Conservation (phyloP, 92 coral and sea anemone genomes). For the Ricordea florida region DNA sequence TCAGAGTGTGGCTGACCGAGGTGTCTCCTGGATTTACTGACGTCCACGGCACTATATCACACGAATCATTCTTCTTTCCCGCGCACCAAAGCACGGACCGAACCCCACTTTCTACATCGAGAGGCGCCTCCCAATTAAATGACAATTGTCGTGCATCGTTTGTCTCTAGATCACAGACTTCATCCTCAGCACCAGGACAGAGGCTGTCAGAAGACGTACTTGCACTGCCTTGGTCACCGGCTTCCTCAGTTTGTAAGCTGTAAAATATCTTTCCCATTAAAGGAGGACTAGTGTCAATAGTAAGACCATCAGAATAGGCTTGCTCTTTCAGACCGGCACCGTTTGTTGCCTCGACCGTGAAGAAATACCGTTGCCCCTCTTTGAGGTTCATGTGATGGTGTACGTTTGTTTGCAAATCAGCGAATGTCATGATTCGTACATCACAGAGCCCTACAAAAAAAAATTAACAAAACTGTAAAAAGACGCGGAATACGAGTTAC, state of each 20-base stretch:
- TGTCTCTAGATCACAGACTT: not conserved
- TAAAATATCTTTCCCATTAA: constrained; percentile 21
- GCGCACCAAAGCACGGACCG: constrained; percentile 58
- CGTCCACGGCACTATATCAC: constrained; percentile 53
- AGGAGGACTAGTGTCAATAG: constrained; percentile 73
- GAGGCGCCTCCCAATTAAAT: constrained; percentile 54
- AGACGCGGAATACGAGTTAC: too few species aligned
- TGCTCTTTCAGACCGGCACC: constrained; percentile 70
- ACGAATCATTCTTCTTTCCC: constrained; percentile 34
- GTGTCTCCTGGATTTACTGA: constrained; percentile 4
- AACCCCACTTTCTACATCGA: constrained; percentile 73
- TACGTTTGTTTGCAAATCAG: constrained; percentile 43
- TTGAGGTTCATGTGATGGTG: constrained; percentile 18
- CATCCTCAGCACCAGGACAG: too few species aligned
- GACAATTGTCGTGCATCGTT: constrained; percentile 7
- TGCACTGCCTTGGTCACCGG: not conserved
- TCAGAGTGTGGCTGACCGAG: constrained; percentile 26
- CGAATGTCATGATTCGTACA: constrained; percentile 33
- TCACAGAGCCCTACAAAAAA: constrained; percentile 59
- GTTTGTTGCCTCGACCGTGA: constrained; percentile 71
- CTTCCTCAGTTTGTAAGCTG: not conserved
- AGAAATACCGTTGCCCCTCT: constrained; percentile 67
- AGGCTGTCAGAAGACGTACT: too few species aligned
- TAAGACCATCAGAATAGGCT: constrained; percentile 76
- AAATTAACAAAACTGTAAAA: not conserved